A percentile compares a stretch with the other conserved stretches of the same genome.
Conservation (phyloP, 1,140 invertebrate genomes). For the Philaenus spumarius region DNA sequence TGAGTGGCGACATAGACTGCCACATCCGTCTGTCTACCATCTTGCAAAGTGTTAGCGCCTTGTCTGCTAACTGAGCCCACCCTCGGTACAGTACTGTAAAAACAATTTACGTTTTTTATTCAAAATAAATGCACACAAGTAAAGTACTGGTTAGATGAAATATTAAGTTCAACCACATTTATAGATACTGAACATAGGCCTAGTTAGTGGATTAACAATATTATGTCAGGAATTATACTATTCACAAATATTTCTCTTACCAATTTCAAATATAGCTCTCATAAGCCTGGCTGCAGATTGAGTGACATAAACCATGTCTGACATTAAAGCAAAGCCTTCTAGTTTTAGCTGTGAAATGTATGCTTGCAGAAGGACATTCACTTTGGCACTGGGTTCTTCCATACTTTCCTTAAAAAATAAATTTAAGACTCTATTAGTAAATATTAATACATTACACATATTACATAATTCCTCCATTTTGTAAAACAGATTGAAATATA, state of each 20-base stretch:
- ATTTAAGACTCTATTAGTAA: neutral
- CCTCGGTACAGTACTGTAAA: conserved; percentile 61
- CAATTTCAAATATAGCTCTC: conserved; percentile 97
- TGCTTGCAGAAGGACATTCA: conserved; percentile 91
- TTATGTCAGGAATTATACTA: too few relatives aligned
- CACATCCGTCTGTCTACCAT: conserved; percentile 99
- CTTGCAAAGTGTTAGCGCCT: conserved; percentile 92
- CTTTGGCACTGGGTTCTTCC: conserved; percentile 97
- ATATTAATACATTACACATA: neutral
- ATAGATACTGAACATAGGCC: too few relatives aligned
- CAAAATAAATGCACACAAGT: too few relatives aligned
- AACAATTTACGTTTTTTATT: conserved; percentile 6
- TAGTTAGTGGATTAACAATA: too few relatives aligned
- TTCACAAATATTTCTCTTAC: too few relatives aligned
- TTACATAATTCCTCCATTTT: neutral
- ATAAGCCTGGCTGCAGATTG: conserved; percentile 94
- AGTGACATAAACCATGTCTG: conserved; percentile 99
- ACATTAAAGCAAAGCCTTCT: conserved; percentile 97
- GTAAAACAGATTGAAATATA: too few relatives aligned
- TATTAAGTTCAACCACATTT: too few relatives aligned
- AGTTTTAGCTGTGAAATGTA: conserved; percentile 98
- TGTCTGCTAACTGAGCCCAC: conserved; percentile 97
- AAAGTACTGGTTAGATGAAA: too few relatives aligned
- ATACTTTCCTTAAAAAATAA: conserved; percentile 66
- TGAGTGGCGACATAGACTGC: conserved; percentile 98